These are phyloP conservation scores for Ardeotis arabs DNA, from an alignment of 2,113 vertebrate genomes.

Conservation along the genomic window DNA sequence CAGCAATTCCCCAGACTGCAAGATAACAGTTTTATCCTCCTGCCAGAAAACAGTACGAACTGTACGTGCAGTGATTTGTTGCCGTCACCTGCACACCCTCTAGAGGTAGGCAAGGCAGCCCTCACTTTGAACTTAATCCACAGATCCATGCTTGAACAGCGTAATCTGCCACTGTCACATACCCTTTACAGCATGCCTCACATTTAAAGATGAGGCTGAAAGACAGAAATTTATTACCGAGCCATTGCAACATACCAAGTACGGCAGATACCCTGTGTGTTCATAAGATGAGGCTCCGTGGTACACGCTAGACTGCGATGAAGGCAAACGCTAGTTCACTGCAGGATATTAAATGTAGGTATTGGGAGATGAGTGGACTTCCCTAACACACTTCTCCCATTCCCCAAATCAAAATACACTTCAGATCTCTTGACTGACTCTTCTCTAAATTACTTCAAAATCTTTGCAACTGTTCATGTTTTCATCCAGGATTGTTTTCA, in stretches of 20 bases:
- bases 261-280: background rate
- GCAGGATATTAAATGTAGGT: background rate
- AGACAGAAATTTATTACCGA: background rate
- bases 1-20: background rate
- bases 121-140: background rate
- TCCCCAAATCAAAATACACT: background rate
- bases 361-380: background rate
- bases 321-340: background rate
- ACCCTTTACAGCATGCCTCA: background rate
- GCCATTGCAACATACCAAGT: background rate
- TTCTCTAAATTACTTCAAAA: background rate
- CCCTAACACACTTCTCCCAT: background rate
- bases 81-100: constrained; percentile 52
- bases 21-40: background rate
- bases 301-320: fast-evolving
- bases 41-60: background rate
- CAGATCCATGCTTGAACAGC: background rate
- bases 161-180: background rate
- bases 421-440: background rate
- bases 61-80: background rate
- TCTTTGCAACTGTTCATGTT: background rate
- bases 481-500: background rate
- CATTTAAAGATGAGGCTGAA: background rate
- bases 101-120: constrained; percentile 53
- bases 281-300: fast-evolving